Evolutionary conservation across 2,113 vertebrate species (phyloP).

Genomic region (Psilopsiagon aurifrons): DNA sequence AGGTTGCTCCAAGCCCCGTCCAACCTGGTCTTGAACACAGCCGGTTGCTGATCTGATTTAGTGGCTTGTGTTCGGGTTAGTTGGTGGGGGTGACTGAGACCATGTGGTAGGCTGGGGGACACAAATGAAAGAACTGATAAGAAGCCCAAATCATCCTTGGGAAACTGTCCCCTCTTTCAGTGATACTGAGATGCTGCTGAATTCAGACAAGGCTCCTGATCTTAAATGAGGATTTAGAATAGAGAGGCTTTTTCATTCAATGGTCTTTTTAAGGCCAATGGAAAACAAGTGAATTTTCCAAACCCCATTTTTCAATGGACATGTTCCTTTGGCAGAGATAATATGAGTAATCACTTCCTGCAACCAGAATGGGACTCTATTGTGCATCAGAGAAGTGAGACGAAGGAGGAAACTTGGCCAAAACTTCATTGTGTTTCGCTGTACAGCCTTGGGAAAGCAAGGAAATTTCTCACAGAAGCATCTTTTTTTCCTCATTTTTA

Average conservation of each 20-base stretch:
- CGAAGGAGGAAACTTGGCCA: not conserved
- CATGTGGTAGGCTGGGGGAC: not conserved
- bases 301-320: not conserved
- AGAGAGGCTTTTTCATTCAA: not conserved
- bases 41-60: not conserved
- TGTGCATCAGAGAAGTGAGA: not conserved
- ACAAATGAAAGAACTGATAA: not conserved
- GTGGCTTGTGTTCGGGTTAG: not conserved
- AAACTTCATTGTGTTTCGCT: not conserved
- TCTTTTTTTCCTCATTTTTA: not conserved
- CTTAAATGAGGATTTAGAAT: not conserved
- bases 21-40: not conserved
- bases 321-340: not conserved
- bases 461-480: not conserved
- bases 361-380: not conserved
- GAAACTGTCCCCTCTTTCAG: not conserved
- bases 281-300: conserved; percentile 29
- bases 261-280: not conserved
- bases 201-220: not conserved
- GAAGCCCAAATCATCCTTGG: not conserved
- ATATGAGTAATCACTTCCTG: not conserved
- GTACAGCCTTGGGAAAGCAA: not conserved
- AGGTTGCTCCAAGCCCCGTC: too few relatives aligned
- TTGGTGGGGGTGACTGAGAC: not conserved
- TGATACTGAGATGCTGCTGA: not conserved